Evolutionary conservation across 2,888 invertebrate species (phyloP), one percentile per base, ranked within the genome.

Genomic region (Barypeithes pellucidus): DNA sequence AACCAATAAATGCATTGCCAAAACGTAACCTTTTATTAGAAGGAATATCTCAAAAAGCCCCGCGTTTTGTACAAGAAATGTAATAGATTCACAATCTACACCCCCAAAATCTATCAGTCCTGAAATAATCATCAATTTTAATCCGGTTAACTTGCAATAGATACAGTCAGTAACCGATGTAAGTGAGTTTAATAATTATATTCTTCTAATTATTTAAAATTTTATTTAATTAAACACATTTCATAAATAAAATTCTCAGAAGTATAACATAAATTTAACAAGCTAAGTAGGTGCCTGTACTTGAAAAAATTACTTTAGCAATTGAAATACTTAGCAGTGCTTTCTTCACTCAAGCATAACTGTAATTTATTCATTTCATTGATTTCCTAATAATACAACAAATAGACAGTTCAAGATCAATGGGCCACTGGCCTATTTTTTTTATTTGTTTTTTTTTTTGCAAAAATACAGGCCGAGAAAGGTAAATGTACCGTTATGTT

Each of bases 311-410:
- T 33, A 50, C 24, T 52, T 43, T 8, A 59, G 14, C 22, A 57
- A 52, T 66, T 43, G 39, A 16, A 24, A 67, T 41, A n/a, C n/a
- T n/a, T n/a, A 41, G 45, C 36, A 59, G n/a, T 59, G 59, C 43
- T 67, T 67, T 67, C 47, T 67, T 67, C 67, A 67, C 16, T 67
- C 45, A 59, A 36, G 67, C 60, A 57, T 67, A 67, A 67, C 67
- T 67, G 67, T 67, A 60, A 22, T 14, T 67, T 67, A 57, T 18
- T 16, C 29, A 45, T 43, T 60, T 60, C 16, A 67, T 36, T 29
- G 39, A 59, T 59, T 59, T 33, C 18, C 41, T 16, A 61, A 45
- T 45, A 29, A 4, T 24, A 41, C 14, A 67, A 67, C 33, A 36
- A 29, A 36, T 47, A 41, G 60, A 20, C 67, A 60, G 45, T 59